Evolutionary conservation across 2,888 invertebrate species (phyloP).

Genomic region (Colostygia pectinataria): DNA sequence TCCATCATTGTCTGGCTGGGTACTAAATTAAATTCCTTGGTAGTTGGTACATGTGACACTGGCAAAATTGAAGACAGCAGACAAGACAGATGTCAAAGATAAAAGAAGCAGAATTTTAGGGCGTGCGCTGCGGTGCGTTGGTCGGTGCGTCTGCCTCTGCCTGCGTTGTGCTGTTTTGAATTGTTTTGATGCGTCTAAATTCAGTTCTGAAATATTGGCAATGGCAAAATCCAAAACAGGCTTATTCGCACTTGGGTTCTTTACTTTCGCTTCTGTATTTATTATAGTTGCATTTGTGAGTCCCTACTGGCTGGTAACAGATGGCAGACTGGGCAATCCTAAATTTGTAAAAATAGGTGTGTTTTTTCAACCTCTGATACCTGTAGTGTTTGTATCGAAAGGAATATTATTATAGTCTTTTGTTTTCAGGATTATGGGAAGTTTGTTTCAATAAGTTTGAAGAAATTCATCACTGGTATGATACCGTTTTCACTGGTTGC

Average conservation of each 20-base stretch:
- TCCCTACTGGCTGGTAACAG: slow-evolving; percentile 94
- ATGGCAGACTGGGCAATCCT: slow-evolving; percentile 88
- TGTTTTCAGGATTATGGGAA: slow-evolving; percentile 93
- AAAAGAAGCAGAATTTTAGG: too few species aligned
- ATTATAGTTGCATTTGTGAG: slow-evolving; percentile 92
- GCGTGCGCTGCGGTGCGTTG: too few species aligned
- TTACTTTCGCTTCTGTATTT: slow-evolving; percentile 86
- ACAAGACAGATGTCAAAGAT: too few species aligned
- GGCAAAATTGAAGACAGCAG: too few species aligned
- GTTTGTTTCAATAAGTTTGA: slow-evolving; percentile 95
- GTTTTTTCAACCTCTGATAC: slow-evolving; percentile 35
- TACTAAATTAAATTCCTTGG: too few species aligned
- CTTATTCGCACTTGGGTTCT: slow-evolving; percentile 85
- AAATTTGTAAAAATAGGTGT: slow-evolving; percentile 92
- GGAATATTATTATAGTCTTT: not conserved
- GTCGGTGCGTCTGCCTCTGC: too few species aligned
- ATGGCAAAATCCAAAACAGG: slow-evolving; percentile 87
- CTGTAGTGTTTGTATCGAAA: not conserved
- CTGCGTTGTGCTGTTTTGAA: too few species aligned
- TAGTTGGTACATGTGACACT: too few species aligned
- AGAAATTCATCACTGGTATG: slow-evolving; percentile 93
- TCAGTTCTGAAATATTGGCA: too few species aligned
- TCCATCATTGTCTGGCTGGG: too few species aligned
- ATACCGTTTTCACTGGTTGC: slow-evolving; percentile 92
- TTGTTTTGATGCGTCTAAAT: too few species aligned